A percentile compares a stretch with the other conserved stretches of the same genome.
Evolutionary conservation across 2,113 vertebrate species (phyloP).

Genomic region (Rhynchomys soricoides): DNA sequence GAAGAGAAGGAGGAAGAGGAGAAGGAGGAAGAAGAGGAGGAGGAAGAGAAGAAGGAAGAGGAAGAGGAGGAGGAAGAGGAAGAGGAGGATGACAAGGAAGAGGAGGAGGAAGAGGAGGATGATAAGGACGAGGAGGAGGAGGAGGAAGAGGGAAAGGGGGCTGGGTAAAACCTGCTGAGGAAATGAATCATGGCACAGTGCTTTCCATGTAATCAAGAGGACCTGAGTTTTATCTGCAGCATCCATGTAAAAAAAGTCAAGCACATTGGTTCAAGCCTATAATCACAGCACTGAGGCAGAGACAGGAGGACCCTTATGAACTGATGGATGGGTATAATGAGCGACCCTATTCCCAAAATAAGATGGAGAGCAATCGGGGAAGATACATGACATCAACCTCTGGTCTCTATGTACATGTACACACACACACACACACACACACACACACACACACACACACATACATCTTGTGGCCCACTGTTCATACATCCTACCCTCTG

Average conservation of each 20-base stretch:
- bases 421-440: neutral
- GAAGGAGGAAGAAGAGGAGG: too few species aligned
- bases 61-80: too few species aligned
- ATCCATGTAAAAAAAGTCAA: neutral
- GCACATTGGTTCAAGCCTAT: neutral
- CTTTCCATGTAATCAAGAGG: neutral
- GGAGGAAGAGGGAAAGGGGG: neutral
- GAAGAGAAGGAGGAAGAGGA: too few species aligned
- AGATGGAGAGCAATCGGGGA: neutral
- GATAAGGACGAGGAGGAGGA: too few species aligned
- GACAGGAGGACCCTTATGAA: neutral
- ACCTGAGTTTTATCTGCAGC: neutral
- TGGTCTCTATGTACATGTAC: neutral
- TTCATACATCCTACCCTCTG: neutral
- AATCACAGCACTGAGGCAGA: neutral
- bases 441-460: neutral
- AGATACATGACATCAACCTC: neutral
- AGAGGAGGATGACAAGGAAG: too few species aligned
- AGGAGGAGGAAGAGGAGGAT: too few species aligned
- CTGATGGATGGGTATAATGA: neutral
- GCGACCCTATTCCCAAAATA: neutral
- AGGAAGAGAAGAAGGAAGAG: too few species aligned
- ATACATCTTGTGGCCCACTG: neutral
- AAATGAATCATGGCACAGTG: neutral
- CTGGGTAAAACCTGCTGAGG: neutral